Base-by-base conservation (phyloP, 1,140 invertebrate species). In the Eumeta japonica region DNA sequence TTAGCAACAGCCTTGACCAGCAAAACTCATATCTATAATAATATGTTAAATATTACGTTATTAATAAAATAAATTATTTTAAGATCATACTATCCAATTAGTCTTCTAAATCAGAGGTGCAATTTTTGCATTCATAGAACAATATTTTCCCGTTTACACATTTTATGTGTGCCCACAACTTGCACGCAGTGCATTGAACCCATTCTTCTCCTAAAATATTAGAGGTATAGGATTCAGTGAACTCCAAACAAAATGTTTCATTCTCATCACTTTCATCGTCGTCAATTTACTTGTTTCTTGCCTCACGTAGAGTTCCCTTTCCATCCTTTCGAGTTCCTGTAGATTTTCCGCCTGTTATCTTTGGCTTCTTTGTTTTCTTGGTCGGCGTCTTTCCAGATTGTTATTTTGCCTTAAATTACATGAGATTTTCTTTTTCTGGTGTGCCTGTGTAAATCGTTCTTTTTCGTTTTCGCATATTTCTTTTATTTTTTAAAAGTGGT, bases 101-200 rank as follows among this genome's bases (percentile, higher is more conserved):
- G 27, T 28, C 2, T 28, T 28, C 27, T 28, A 28, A 10, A 28
- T 28, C 27, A 2, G 27, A 28, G 27, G 3, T 28, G 27, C 27
- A 28, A 10, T 28, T 28, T 28, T 28, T 28, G 27, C 27, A 28
- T 28, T 28, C 27, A 28, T 28, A 28, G 27, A 28, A 28, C 27
- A 28, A 28, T 28, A 28, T 28, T 3, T 28, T 28, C 3, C 27
- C 27, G 2, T 28, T 28, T 28, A 28, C 27, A 28, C 27, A 28
- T 28, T 10, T 28, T 28, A 13, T 28, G 27, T 28, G 27, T 3
- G 27, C 27, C 27, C 27, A 28, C 10, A 28, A 28, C 27, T 28
- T 28, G 27, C 27, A 28, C 10, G 10, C 2, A 28, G 27, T 28
- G 27, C 27, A 28, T 10, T 28, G 27, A 28, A 28, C 27, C 27